Evolutionary conservation across 2,113 vertebrate genomes (phyloP).

Genomic region (Triplophysa rosa): DNA sequence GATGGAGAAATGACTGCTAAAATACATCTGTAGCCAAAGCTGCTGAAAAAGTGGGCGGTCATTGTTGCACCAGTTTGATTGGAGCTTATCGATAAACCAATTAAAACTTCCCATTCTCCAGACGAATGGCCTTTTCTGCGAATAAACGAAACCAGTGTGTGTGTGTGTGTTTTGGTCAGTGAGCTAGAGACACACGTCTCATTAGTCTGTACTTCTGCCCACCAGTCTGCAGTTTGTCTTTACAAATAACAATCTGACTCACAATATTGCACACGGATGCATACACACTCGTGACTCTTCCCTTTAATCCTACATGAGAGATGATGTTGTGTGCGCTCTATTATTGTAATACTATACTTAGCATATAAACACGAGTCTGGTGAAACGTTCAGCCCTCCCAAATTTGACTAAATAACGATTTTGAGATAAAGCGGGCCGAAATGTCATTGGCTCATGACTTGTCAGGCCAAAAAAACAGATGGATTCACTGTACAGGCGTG

Average conservation of each 20-base stretch:
- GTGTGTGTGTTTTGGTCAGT: constrained; percentile 10
- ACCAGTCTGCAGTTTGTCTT: constrained; percentile 25
- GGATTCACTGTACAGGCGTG: background rate
- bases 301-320: background rate
- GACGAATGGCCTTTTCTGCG: background rate
- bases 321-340: constrained; percentile 4
- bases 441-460: background rate
- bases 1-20: background rate
- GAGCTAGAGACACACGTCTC: background rate
- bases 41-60: background rate
- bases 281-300: constrained; percentile 2
- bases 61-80: no score
- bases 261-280: background rate
- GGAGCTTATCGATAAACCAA: constrained; percentile 2
- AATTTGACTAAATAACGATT: background rate
- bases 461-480: background rate
- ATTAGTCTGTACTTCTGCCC: background rate
- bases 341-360: constrained; percentile 38
- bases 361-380: constrained; percentile 10
- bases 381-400: constrained; percentile 3
- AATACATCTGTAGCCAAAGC: background rate
- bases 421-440: background rate
- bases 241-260: constrained; percentile 25
- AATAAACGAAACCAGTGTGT: background rate
- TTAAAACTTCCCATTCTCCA: background rate